These are phyloP conservation scores for Dendrolimus punctatus DNA, from an alignment of 1,140 invertebrate species.

Conservation along the genomic window DNA sequence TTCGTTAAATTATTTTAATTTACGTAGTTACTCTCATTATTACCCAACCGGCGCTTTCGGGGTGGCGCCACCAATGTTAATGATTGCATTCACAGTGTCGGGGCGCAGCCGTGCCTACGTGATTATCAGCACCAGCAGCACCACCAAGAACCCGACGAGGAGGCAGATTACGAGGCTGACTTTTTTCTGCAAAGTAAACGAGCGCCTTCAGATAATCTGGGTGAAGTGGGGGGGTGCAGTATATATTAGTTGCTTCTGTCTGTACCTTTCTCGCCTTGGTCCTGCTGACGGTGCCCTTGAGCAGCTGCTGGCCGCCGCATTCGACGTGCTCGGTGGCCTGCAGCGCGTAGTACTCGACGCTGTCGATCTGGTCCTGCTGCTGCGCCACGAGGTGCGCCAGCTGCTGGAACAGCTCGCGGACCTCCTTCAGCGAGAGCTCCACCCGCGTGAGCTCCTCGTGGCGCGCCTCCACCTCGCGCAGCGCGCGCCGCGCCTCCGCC, in stretches of 20 bases:
- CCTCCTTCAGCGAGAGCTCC: constrained; percentile 85
- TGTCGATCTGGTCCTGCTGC: constrained; percentile 80
- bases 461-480: constrained; percentile 87
- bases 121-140: constrained; percentile 39
- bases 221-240: background rate
- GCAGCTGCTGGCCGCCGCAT: constrained; percentile 68
- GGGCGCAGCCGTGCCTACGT: constrained; percentile 11
- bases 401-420: constrained; percentile 88
- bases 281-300: constrained; percentile 46
- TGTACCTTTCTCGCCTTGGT: constrained; percentile 50
- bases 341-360: constrained; percentile 81
- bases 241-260: background rate
- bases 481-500: constrained; percentile 82
- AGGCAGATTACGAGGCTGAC: constrained; percentile 43
- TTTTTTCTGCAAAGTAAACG: constrained; percentile 44
- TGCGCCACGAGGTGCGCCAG: constrained; percentile 81
- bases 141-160: constrained; percentile 37
- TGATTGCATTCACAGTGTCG: background rate
- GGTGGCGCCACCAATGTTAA: background rate
- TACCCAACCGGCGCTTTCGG: background rate
- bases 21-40: too few species aligned
- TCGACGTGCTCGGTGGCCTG: constrained; percentile 77
- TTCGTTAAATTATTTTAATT: too few species aligned
- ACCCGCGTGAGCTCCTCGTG: constrained; percentile 88
- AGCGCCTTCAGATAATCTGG: background rate